These are phyloP conservation scores for Mormyrus hasselquistii DNA, from an alignment of 2,797 vertebrate species.

Conservation along the genomic window DNA sequence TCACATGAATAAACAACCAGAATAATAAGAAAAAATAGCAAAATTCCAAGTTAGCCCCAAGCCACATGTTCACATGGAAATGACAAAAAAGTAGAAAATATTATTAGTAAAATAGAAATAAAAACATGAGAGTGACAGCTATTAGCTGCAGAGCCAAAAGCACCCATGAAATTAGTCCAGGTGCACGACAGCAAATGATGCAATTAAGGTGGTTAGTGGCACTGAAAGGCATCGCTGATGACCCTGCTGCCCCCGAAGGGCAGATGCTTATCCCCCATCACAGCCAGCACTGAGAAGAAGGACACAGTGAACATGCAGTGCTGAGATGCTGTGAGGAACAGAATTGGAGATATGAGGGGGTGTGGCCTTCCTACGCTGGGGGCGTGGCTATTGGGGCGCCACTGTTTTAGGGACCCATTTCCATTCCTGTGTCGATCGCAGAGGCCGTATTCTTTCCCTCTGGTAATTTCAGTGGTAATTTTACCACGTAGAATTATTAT, in stretches of 20 bases:
- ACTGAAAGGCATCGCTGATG: background rate
- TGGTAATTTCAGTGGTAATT: background rate
- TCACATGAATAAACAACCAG: background rate
- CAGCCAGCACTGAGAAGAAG: background rate
- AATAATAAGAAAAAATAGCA: background rate
- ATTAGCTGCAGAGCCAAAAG: conserved; percentile 53
- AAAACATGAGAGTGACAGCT: conserved; percentile 48
- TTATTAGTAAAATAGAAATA: conserved; percentile 54
- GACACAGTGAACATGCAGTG: background rate
- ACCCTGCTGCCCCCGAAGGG: background rate
- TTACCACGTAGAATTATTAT: background rate
- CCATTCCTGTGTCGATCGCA: background rate
- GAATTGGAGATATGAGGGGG: background rate
- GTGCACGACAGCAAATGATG: conserved; percentile 46
- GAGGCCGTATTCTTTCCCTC: background rate
- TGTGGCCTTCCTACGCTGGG: background rate
- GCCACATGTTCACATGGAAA: conserved; percentile 47
- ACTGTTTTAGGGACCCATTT: background rate
- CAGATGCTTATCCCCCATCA: background rate
- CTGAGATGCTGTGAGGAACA: background rate
- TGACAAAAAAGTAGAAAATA: conserved; percentile 57
- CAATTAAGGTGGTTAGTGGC: background rate
- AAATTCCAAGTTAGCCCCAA: background rate
- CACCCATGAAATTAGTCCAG: conserved; percentile 40
- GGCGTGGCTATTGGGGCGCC: background rate